Conservation (phyloP, 2,113 vertebrate species). For the Coturnix japonica region DNA sequence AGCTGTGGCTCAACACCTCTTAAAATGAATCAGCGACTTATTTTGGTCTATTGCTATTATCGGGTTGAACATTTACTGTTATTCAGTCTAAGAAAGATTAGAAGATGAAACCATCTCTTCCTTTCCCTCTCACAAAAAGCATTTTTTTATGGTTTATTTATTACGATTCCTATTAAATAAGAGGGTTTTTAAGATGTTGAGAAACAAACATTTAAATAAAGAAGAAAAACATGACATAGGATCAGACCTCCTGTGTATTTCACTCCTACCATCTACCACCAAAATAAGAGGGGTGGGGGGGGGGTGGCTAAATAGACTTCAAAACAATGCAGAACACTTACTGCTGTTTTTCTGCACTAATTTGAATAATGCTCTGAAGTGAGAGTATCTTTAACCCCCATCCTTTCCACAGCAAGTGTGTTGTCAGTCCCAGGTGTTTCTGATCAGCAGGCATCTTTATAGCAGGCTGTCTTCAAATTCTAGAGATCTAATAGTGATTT, state of each 20-base stretch:
- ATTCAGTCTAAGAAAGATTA: not conserved
- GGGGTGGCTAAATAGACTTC: not conserved
- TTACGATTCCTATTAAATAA: not conserved
- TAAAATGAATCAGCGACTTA: conserved; percentile 44
- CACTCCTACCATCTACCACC: not conserved
- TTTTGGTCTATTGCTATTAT: not conserved
- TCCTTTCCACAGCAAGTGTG: not conserved
- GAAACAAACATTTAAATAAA: conserved; percentile 3
- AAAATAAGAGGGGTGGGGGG: not conserved
- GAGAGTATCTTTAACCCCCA: not conserved
- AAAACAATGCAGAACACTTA: conserved; percentile 3
- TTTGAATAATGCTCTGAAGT: conserved; percentile 51
- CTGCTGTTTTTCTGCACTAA: not conserved
- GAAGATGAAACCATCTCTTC: not conserved
- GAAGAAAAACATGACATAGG: not conserved
- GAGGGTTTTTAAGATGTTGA: not conserved
- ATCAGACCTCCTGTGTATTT: not conserved
- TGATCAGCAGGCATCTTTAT: not conserved
- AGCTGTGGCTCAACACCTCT: conserved; percentile 43
- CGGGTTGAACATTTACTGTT: not conserved
- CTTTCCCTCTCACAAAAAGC: not conserved
- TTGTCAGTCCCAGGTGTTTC: not conserved
- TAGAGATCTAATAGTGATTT: not conserved
- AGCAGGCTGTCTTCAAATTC: not conserved
- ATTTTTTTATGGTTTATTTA: not conserved